phyloP scores from a whole-genome alignment of 2,888 invertebrate genomes.

The Tetramorium bicarinatum region DNA sequence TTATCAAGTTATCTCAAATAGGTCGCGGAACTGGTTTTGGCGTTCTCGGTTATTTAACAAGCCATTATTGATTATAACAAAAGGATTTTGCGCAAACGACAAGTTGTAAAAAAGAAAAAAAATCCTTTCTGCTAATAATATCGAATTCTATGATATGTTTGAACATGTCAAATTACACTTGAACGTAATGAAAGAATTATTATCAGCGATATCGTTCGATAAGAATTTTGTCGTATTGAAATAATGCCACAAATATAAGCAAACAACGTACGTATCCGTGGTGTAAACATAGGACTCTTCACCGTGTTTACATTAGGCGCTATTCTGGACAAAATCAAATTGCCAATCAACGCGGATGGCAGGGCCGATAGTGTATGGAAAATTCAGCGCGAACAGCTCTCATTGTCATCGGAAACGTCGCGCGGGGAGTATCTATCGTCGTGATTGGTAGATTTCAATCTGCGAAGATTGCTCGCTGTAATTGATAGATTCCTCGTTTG shows the following conservation, averaged over 20 bases:
- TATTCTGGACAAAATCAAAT: conserved; percentile 47
- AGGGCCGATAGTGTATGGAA: conserved; percentile 42
- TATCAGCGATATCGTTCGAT: neutral
- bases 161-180: neutral
- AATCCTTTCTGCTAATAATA: neutral
- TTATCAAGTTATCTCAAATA: conserved; percentile 68
- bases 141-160: neutral
- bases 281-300: neutral
- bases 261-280: neutral
- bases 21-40: conserved; percentile 71
- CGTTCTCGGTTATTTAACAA: conserved; percentile 63
- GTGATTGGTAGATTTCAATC: conserved; percentile 65
- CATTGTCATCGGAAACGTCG: conserved; percentile 36
- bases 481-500: conserved; percentile 69
- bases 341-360: conserved; percentile 60
- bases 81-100: conserved; percentile 54
- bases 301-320: conserved; percentile 21
- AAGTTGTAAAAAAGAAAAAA: neutral
- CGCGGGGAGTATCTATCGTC: neutral
- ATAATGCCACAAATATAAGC: neutral
- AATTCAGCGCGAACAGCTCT: conserved; percentile 20
- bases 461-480: conserved; percentile 64
- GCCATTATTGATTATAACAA: conserved; percentile 42
- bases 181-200: neutral
- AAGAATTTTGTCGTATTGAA: neutral